Evolutionary conservation across 2,888 invertebrate species (phyloP).

Genomic region (Cerastis rubricosa): DNA sequence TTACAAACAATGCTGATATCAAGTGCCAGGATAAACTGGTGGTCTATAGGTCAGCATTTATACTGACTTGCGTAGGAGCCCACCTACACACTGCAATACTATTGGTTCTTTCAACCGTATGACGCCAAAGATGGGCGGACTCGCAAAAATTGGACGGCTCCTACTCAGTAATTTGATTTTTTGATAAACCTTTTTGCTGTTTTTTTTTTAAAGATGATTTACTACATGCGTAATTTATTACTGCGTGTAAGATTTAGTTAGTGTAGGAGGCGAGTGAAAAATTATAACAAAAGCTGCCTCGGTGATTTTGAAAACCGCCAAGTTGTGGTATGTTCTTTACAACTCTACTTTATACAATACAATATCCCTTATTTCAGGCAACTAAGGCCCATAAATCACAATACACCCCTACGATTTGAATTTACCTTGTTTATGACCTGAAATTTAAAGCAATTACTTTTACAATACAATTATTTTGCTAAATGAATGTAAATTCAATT

Average conservation of each 20-base stretch:
- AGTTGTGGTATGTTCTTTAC: neutral
- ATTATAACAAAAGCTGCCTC: no score
- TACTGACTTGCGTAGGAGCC: slow-evolving; percentile 38
- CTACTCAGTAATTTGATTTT: slow-evolving; percentile 1
- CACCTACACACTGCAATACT: slow-evolving; percentile 17
- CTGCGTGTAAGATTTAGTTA: neutral
- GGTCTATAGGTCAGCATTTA: neutral
- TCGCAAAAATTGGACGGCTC: neutral
- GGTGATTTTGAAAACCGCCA: no score
- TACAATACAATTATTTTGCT: no score
- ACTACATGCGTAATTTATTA: neutral
- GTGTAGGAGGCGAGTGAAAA: neutral
- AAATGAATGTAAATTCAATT: no score
- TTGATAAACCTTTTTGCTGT: slow-evolving; percentile 7
- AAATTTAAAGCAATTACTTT: no score
- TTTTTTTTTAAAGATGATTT: neutral
- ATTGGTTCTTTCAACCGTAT: slow-evolving; percentile 29
- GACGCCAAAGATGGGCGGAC: slow-evolving; percentile 29
- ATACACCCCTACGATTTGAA: neutral
- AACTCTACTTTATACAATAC: neutral
- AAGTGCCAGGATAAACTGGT: slow-evolving; percentile 23
- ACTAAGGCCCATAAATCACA: no score
- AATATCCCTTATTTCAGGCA: no score
- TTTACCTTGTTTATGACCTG: neutral
- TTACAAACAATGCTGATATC: neutral